Conservation (phyloP, 1,140 invertebrate genomes). For the Drosophila sechellia region DNA sequence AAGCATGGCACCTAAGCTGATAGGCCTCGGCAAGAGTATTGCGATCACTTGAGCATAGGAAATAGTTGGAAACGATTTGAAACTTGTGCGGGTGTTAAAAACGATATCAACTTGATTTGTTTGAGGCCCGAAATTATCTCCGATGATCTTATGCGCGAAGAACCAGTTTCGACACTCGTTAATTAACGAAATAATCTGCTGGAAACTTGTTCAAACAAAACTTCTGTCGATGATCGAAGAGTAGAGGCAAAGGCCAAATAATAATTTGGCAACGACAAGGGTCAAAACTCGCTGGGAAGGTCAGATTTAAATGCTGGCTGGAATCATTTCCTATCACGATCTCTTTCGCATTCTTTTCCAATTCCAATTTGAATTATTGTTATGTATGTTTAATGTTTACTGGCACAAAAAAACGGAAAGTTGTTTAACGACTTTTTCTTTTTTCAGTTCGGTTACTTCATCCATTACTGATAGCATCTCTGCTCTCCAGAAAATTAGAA, state of each 20-base stretch:
- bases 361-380: constrained; percentile 20
- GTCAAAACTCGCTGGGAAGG: constrained; percentile 75
- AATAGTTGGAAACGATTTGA: constrained; percentile 22
- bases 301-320: constrained; percentile 26
- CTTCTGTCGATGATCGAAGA: constrained; percentile 40
- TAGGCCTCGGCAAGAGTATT: background rate
- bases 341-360: constrained; percentile 19
- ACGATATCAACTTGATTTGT: constrained; percentile 35
- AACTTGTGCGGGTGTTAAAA: constrained; percentile 57
- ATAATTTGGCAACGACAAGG: constrained; percentile 52
- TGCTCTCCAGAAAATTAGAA: constrained; percentile 6
- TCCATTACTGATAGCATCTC: background rate
- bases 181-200: constrained; percentile 61
- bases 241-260: constrained; percentile 42
- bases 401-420: constrained; percentile 53
- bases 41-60: constrained; percentile 19
- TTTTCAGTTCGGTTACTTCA: constrained; percentile 27
- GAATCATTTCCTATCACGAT: constrained; percentile 27
- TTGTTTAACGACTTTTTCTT: constrained; percentile 47
- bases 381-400: constrained; percentile 1
- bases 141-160: constrained; percentile 54
- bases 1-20: background rate
- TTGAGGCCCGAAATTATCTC: constrained; percentile 16
- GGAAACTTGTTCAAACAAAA: constrained; percentile 72
- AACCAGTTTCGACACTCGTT: constrained; percentile 69